Evolutionary conservation across 2,113 vertebrate genomes (phyloP).

Genomic region (Xyrauchen texanus): DNA sequence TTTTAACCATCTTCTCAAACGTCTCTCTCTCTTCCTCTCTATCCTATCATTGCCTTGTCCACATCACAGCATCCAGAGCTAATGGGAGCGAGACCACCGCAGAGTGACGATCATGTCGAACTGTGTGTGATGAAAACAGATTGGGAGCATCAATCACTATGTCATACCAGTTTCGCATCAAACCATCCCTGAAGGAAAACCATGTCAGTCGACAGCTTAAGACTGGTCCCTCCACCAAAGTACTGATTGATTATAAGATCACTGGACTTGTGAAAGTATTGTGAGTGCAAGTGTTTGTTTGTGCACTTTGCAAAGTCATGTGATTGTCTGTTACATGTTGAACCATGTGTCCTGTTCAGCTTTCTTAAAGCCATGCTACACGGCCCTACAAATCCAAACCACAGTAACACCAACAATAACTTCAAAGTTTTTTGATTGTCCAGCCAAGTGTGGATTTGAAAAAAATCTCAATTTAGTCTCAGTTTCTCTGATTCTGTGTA

Average conservation of each 20-base stretch:
- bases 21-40: background rate
- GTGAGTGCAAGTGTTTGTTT: background rate
- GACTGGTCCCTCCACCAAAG: background rate
- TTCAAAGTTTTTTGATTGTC: too few species aligned
- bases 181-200: conserved; percentile 16
- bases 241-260: conserved; percentile 28
- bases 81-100: conserved; percentile 39
- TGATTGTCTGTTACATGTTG: too few species aligned
- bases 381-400: too few species aligned
- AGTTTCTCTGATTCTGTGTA: too few species aligned
- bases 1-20: background rate
- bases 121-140: conserved; percentile 53
- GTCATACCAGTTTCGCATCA: conserved; percentile 44
- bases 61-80: conserved; percentile 35
- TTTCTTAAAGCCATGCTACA: too few species aligned
- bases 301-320: too few species aligned
- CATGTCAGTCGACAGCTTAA: background rate
- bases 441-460: too few species aligned
- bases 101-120: conserved; percentile 43
- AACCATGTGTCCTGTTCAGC: too few species aligned
- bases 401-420: too few species aligned
- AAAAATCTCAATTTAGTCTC: too few species aligned
- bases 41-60: background rate
- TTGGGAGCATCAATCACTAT: conserved; percentile 55
- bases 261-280: background rate